Base-by-base conservation (phyloP, 37 sponge, comb jelly and placozoan species). In the Chondrosia reniformis region DNA sequence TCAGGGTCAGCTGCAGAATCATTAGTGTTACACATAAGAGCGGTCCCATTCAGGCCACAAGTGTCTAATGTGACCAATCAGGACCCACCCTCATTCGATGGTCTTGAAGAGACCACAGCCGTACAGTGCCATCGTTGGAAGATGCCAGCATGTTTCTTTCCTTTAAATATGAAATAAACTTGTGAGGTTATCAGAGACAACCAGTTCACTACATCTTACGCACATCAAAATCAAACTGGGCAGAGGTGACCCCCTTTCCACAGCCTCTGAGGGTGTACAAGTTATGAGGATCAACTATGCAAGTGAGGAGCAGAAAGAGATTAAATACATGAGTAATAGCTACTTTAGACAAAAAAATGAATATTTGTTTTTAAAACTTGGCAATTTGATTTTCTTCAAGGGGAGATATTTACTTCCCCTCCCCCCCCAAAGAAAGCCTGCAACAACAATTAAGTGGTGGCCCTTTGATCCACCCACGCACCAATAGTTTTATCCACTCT, bases 41-140 rank as follows among this genome's bases (percentile, higher is more conserved):
- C n/a, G n/a, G n/a, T n/a, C n/a, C n/a, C n/a, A n/a, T n/a, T n/a
- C n/a, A n/a, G 4, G 30, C 41, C 57, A 1, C 3, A 34, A 17
- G 54, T 38, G 6, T 52, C 7, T 7, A 22, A 8, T n/a, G 37
- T 41, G 15, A 27, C 56, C 56, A 49, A 21, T 24, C 31, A 76
- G 38, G 0, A 34, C 82, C 40, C 30, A 93, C 94, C 79, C 87
- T 86, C 9, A 56, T 74, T 40, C 79, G 55, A 57, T 89, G 84
- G 39, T 91, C 93, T 42, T 54, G 30, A 1, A 92, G 21, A 15
- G 83, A 82, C 98, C 98, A 97, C 17, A 94, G 62, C 9, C 95
- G 57, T 33, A 86, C 86, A 27, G 89, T 86, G 36, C 78, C 61
- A 56, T 97, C 98, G 56, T 94, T 91, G 30, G 90, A 89, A 33